phyloP scores from a whole-genome alignment of 2,797 vertebrate species.

The Momotus momota region DNA sequence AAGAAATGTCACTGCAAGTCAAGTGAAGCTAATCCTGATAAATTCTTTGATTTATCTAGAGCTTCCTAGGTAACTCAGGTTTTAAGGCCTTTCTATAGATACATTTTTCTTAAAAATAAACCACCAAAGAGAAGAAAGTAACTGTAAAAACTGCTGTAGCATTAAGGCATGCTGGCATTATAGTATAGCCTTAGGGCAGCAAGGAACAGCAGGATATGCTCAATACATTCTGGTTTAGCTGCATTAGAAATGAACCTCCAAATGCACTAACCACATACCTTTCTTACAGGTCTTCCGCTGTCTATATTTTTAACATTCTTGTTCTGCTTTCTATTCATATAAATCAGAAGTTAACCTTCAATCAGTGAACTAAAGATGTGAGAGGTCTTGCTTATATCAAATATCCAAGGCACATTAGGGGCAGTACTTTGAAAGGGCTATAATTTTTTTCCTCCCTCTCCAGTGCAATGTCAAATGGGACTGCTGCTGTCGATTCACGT shows the following conservation, averaged over 20 bases:
- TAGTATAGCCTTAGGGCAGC: neutral
- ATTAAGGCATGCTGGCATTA: neutral
- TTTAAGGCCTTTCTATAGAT: neutral
- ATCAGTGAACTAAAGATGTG: neutral
- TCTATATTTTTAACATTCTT: neutral
- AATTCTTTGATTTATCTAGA: neutral
- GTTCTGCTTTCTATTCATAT: neutral
- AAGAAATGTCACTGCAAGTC: neutral
- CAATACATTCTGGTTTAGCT: neutral
- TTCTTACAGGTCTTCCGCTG: neutral
- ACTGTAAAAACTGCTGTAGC: neutral
- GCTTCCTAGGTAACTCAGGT: neutral
- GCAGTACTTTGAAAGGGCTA: neutral
- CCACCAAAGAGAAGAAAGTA: rapidly evolving
- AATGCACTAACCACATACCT: neutral
- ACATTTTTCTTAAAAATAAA: neutral
- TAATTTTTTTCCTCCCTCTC: neutral
- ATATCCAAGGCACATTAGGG: neutral
- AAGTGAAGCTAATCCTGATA: neutral
- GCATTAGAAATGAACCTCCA: neutral
- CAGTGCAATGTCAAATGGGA: neutral
- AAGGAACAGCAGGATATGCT: neutral
- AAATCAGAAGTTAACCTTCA: neutral
- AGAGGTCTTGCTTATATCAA: neutral
- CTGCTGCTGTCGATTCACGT: neutral